These are phyloP conservation scores for Sardinella longiceps DNA, from an alignment of 2,797 vertebrate genomes.

Conservation along the genomic window DNA sequence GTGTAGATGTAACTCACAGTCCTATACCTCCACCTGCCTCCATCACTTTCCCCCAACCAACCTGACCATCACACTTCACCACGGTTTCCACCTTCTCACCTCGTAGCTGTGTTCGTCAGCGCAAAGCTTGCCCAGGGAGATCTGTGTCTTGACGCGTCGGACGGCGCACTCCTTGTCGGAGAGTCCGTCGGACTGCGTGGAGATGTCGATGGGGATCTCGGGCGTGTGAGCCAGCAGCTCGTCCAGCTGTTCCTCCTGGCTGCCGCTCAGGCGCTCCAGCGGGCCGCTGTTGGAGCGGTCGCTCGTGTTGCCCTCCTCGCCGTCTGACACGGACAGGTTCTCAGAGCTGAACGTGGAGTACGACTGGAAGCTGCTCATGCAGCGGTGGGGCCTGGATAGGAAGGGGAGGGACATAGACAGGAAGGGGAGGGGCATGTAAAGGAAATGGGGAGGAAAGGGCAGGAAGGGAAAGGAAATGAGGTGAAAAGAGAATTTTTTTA, in stretches of 20 bases:
- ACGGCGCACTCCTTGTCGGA: constrained; percentile 98
- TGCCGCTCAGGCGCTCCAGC: constrained; percentile 82
- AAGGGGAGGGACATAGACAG: not conserved
- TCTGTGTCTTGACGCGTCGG: constrained; percentile 96
- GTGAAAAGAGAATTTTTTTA: no score
- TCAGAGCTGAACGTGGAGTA: constrained; percentile 99
- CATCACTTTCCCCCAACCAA: not conserved
- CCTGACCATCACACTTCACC: not conserved
- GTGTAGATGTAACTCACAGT: no score
- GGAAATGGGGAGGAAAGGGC: not conserved
- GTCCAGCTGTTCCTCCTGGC: constrained; percentile 87
- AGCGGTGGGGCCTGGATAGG: constrained; percentile 86
- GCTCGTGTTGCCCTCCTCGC: constrained; percentile 98
- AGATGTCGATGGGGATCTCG: constrained; percentile 97
- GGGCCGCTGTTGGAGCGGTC: constrained; percentile 93
- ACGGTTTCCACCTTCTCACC: constrained; percentile 69
- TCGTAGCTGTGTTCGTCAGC: constrained; percentile 91
- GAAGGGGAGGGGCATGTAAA: not conserved
- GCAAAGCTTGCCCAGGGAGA: constrained; percentile 96
- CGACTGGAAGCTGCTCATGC: constrained; percentile 96
- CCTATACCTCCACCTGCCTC: not conserved
- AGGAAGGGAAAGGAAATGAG: no score
- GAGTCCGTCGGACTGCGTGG: constrained; percentile 94
- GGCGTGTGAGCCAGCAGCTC: constrained; percentile 94
- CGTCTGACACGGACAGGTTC: constrained; percentile 95